Conservation (phyloP, 2,797 vertebrate genomes). For the Coregonus sp. region DNA sequence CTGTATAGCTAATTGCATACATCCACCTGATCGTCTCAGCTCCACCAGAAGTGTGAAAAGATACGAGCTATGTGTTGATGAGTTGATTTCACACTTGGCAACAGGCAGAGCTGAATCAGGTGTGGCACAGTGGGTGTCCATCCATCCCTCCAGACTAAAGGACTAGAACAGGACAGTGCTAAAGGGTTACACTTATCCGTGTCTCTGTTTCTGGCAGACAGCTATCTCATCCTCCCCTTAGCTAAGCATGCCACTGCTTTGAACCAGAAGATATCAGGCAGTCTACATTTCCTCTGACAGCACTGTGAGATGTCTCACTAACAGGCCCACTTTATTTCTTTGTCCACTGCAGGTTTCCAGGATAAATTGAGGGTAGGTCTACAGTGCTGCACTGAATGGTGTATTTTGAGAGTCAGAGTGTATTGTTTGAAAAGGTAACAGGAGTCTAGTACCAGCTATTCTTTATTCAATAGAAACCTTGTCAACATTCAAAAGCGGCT, state of each 20-base stretch:
- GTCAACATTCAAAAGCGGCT: not conserved
- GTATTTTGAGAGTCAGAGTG: not conserved
- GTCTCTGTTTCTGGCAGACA: constrained; percentile 9
- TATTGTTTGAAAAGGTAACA: not conserved
- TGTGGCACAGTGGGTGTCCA: not conserved
- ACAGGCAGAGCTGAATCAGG: not conserved
- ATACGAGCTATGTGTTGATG: too few relatives aligned
- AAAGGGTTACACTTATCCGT: constrained; percentile 5
- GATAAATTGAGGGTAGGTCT: not conserved
- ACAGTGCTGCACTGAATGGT: not conserved
- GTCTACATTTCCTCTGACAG: not conserved
- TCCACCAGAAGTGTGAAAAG: too few relatives aligned
- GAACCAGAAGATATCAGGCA: not conserved
- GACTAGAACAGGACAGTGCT: not conserved
- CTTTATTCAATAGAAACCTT: not conserved
- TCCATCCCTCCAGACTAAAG: not conserved
- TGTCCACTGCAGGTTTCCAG: not conserved
- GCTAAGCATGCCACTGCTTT: constrained; percentile 2
- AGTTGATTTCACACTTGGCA: not conserved
- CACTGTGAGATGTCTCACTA: not conserved
- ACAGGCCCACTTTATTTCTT: not conserved
- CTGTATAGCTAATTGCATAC: not conserved
- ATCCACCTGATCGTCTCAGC: too few relatives aligned
- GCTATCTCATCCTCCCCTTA: not conserved
- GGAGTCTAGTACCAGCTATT: not conserved